A percentile compares a stretch with the other conserved stretches of the same genome.
Evolutionary conservation across 2,797 vertebrate species (phyloP).

Genomic region (Silurus lanzhouensis): DNA sequence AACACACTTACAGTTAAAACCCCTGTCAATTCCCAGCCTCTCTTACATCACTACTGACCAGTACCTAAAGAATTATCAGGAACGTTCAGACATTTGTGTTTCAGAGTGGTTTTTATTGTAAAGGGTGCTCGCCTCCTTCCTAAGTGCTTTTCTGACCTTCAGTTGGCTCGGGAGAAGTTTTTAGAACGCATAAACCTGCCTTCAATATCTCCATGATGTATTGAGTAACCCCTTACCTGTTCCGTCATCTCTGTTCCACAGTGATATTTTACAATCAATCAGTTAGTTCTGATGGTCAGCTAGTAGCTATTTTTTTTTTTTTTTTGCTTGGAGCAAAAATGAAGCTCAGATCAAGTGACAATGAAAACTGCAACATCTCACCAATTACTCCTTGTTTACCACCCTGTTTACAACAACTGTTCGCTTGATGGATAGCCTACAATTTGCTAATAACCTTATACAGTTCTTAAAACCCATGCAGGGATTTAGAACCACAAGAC

Average conservation of each 20-base stretch:
- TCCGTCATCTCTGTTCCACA: conserved; percentile 42
- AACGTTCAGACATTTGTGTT: neutral
- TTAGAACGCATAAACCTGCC: neutral
- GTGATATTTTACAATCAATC: conserved; percentile 53
- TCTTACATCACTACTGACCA: neutral
- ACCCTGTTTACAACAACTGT: neutral
- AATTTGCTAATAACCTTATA: neutral
- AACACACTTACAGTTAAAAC: neutral
- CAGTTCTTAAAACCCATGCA: neutral
- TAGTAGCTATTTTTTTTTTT: neutral
- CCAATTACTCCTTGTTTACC: neutral
- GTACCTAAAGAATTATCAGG: neutral
- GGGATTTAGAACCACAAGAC: neutral
- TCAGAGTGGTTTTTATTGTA: neutral
- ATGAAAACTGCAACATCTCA: neutral
- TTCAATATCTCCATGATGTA: conserved; percentile 58
- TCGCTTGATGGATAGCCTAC: neutral
- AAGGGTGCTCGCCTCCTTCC: neutral
- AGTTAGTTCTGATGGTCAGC: neutral
- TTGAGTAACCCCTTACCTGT: conserved; percentile 60
- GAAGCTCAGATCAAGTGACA: neutral
- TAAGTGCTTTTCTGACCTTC: conserved; percentile 4
- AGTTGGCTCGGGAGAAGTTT: neutral
- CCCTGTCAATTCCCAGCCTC: neutral
- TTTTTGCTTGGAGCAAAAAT: no score